Percentiles rank a stretch among this genome's conserved stretches.
These are phyloP conservation scores for Parauchenoglanis punctatus DNA, from an alignment of 2,797 vertebrate genomes.

Conservation along the genomic window DNA sequence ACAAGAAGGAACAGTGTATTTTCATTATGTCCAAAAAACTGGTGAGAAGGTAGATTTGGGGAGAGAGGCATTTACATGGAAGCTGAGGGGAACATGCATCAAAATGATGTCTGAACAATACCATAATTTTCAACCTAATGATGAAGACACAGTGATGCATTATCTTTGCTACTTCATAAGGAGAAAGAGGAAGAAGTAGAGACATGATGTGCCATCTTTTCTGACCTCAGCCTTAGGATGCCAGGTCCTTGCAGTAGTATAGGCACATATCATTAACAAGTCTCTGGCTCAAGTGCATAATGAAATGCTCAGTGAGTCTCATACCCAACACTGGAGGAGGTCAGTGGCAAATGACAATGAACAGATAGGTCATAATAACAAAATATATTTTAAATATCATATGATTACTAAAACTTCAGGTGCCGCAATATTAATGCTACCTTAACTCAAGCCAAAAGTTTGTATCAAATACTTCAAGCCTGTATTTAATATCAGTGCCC, in stretches of 20 bases:
- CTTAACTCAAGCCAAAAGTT: not conserved
- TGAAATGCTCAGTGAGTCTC: conserved; percentile 24
- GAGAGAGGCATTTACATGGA: conserved; percentile 15
- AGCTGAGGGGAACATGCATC: not conserved
- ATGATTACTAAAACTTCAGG: conserved; percentile 10
- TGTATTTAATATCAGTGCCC: conserved; percentile 17
- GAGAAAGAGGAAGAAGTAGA: conserved; percentile 1
- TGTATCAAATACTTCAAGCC: conserved; percentile 2
- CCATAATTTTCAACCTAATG: not conserved
- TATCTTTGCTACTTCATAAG: conserved; percentile 1
- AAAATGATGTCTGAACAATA: conserved; percentile 8
- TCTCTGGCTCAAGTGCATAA: not conserved
- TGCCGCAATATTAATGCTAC: not conserved
- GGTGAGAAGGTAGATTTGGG: not conserved
- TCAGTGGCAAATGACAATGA: not conserved
- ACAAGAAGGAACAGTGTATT: conserved; percentile 27
- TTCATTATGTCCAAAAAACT: conserved; percentile 5
- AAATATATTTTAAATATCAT: not conserved
- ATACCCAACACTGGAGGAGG: not conserved
- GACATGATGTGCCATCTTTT: not conserved
- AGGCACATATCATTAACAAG: not conserved
- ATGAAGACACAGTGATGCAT: conserved; percentile 14
- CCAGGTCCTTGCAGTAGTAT: conserved; percentile 74
- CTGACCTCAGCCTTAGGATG: conserved; percentile 25
- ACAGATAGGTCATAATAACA: conserved; percentile 9